Evolutionary conservation across 2,797 vertebrate species (phyloP).

Genomic region (Chanos chanos): DNA sequence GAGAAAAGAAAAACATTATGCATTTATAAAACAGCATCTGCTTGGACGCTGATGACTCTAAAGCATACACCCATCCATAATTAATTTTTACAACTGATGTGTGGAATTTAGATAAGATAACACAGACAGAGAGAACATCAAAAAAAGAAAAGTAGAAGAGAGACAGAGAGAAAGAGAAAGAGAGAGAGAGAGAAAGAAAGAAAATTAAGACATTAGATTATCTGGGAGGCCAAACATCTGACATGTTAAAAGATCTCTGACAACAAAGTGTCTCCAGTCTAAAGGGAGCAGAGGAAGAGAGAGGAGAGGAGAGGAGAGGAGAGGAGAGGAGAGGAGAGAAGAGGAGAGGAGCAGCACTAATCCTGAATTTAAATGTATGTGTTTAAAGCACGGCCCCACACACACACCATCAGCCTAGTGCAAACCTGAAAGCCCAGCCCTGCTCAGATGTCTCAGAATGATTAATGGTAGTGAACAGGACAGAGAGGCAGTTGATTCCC

Average conservation of each 20-base stretch:
- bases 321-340: background rate
- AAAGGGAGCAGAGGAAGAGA: background rate
- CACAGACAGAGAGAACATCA: slow-evolving; percentile 10
- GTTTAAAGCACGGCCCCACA: slow-evolving; percentile 18
- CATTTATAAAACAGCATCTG: background rate
- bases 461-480: no score
- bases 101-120: slow-evolving; percentile 30
- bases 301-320: background rate
- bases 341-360: background rate
- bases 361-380: slow-evolving; percentile 18
- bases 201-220: background rate
- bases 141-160: background rate
- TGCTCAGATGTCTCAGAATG: no score
- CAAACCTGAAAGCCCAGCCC: no score
- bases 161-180: no score
- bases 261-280: no score
- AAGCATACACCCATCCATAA: slow-evolving; percentile 42
- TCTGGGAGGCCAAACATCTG: no score
- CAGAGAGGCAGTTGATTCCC: no score
- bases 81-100: slow-evolving; percentile 34
- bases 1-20: slow-evolving; percentile 5
- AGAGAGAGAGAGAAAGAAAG: no score
- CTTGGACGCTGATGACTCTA: slow-evolving; percentile 5
- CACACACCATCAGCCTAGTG: no score
- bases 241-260: no score